phyloP scores from a whole-genome alignment of 1,140 invertebrate genomes.

The Macrosteles quadrilineatus region DNA sequence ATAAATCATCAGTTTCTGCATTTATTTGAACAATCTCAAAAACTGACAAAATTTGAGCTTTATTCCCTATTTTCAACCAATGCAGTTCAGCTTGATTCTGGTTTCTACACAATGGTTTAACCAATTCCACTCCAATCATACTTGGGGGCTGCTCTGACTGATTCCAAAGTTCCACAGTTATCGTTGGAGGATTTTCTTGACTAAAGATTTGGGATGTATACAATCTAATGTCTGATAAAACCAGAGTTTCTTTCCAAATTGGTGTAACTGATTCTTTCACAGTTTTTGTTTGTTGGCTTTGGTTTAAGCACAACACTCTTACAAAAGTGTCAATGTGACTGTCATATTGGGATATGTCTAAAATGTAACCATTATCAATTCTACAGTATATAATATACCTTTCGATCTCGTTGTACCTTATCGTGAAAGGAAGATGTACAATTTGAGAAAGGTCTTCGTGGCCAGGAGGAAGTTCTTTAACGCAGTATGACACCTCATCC shows the following conservation, averaged over 20 bases:
- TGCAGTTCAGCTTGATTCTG: too few species aligned
- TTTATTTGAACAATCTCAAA: neutral
- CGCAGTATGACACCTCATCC: neutral
- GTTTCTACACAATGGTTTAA: neutral
- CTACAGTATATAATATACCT: neutral
- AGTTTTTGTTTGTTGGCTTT: neutral
- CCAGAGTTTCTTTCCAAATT: neutral
- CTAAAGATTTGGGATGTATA: neutral
- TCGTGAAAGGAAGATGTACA: neutral
- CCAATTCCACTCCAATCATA: neutral
- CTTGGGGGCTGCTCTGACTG: neutral
- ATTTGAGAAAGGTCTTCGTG: neutral
- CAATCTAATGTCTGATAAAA: neutral
- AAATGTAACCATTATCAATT: neutral
- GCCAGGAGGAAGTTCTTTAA: neutral
- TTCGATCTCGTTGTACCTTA: neutral
- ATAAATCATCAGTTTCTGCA: neutral
- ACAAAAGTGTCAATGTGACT: neutral
- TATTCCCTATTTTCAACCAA: neutral
- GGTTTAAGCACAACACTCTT: neutral
- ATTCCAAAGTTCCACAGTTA: conserved; percentile 1
- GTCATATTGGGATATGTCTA: neutral
- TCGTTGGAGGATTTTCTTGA: neutral
- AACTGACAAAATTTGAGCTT: neutral
- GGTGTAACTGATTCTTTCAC: neutral